Evolutionary conservation across 37 sponge, comb jelly and placozoan genomes (phyloP), one percentile per base, ranked within the genome.

Genomic region (Bolinopsis microptera): DNA sequence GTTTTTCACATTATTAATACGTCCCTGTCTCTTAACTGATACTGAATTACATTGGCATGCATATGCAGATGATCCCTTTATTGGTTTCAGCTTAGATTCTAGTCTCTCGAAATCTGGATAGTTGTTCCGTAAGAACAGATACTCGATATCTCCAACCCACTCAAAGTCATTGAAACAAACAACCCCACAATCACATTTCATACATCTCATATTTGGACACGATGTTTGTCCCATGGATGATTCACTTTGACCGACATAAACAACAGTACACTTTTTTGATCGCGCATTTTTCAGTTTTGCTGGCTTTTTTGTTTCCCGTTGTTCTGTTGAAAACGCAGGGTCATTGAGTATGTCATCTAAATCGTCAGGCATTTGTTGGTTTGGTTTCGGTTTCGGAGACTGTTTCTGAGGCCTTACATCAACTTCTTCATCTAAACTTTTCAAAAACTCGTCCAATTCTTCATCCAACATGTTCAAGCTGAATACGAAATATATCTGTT

Each of bases 131-230:
- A 82, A 23, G 31, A 82, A 82, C 38, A 82, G 31, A 32, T 82
- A 82, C 36, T 82, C 83, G 23, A 82, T 31, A 1, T 82, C 38
- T 36, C 38, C 38, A 36, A 8, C 31, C 83, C 83, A 82, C 2
- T 18, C 38, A 3, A 36, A 35, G 3, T 35, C 83, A 35, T 31
- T 31, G 31, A 82, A 82, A 82, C 36, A 32, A 31, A 82, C 83
- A 82, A 82, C 83, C 38, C 32, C 83, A 82, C 83, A 35, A 23
- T 82, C 83, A 82, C 83, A 82, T 35, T 82, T 82, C 24, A 31
- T 30, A 31, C 83, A 82, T 36, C 83, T 82, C 23, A 35, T 35
- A 82, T 82, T 82, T 3, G 83, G 38, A 35, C 83, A 82, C 13
- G 83, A 82, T 5, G 26, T 3, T 21, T 72, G 26, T 8, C 31